Evolutionary conservation across 2,113 vertebrate genomes (phyloP).

Genomic region (Pachypanchax playfairii): DNA sequence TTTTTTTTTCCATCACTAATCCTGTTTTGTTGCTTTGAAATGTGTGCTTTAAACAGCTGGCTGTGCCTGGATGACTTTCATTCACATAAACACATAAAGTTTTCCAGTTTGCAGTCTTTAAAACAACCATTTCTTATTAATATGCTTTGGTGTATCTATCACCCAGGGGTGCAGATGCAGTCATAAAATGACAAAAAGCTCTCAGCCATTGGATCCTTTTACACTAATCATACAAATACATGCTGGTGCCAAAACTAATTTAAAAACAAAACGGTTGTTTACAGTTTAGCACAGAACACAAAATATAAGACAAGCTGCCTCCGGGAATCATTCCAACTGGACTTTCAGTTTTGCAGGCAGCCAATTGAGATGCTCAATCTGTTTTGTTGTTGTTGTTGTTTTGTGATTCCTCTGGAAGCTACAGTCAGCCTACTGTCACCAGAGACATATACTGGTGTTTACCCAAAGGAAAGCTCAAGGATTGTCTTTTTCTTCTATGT

Average conservation of each 20-base stretch:
- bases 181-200: conserved; percentile 11
- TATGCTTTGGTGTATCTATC: conserved; percentile 21
- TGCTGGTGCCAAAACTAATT: conserved; percentile 39
- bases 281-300: conserved; percentile 37
- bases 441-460: conserved; percentile 34
- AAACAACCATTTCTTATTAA: conserved; percentile 29
- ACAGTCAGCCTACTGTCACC: conserved; percentile 10
- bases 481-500: conserved; percentile 10
- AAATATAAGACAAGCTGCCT: conserved; percentile 33
- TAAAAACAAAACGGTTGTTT: conserved; percentile 41
- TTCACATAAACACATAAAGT: conserved; percentile 32
- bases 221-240: conserved; percentile 22
- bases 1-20: conserved; percentile 47
- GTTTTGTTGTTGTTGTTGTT: neutral
- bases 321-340: conserved; percentile 51
- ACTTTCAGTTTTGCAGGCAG: conserved; percentile 42
- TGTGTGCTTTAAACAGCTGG: conserved; percentile 12
- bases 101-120: conserved; percentile 33
- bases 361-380: conserved; percentile 22
- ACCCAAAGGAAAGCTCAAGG: conserved; percentile 25
- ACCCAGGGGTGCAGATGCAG: conserved; percentile 17
- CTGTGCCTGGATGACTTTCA: conserved; percentile 25
- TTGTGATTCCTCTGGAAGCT: conserved; percentile 36
- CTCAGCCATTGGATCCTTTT: conserved; percentile 21
- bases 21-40: conserved; percentile 52